Conservation (phyloP, 2,888 invertebrate species). For the Chorisops tibialis region DNA sequence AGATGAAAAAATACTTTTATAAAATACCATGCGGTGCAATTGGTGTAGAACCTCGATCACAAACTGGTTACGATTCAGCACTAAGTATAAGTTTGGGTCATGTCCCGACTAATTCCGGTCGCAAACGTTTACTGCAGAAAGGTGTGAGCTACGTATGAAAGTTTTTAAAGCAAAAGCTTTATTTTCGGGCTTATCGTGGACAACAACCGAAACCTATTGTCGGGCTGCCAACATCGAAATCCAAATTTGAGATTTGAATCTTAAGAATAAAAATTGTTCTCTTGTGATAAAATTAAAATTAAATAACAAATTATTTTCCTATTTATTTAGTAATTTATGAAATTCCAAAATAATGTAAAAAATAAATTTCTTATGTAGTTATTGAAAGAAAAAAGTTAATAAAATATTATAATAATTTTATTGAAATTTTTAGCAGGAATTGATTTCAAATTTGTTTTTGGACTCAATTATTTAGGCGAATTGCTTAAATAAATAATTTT, state of each 20-base stretch:
- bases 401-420: too few relatives aligned
- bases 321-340: too few relatives aligned
- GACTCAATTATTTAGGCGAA: too few relatives aligned
- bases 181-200: background rate
- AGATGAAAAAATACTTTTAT: slow-evolving; percentile 44
- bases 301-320: background rate
- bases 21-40: slow-evolving; percentile 39
- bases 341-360: too few relatives aligned
- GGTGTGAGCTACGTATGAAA: slow-evolving; percentile 39
- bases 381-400: too few relatives aligned
- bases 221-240: background rate
- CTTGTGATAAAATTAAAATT: background rate
- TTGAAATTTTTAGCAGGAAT: too few relatives aligned
- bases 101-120: slow-evolving; percentile 47
- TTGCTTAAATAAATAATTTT: too few relatives aligned
- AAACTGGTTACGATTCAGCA: slow-evolving; percentile 53
- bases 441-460: too few relatives aligned
- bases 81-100: slow-evolving; percentile 53
- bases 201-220: background rate
- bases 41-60: slow-evolving; percentile 45
- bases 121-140: slow-evolving; percentile 48
- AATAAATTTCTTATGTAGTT: too few relatives aligned
- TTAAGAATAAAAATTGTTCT: too few relatives aligned
- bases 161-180: background rate
- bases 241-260: background rate